Evolutionary conservation across 2,113 vertebrate genomes (phyloP), one percentile per base, ranked within the genome.

Genomic region (Xiphophorus couchianus): DNA sequence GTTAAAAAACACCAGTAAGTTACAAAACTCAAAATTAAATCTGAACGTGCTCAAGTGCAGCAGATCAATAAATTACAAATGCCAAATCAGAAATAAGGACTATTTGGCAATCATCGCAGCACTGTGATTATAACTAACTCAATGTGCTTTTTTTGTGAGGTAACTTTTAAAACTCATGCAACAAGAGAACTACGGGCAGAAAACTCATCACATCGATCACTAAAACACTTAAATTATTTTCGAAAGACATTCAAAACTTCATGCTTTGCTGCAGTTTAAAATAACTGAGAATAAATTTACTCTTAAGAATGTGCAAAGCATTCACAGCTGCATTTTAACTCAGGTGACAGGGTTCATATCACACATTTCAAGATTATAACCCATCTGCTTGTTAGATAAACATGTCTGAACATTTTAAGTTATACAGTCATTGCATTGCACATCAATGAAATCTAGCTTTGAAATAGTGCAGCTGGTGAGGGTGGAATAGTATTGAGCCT

Each of bases 401-500:
- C 60, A n/a, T 68, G 39, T 28, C 66, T 44, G 61, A 74, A 73
- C 54, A 9, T 71, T 75, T 80, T 51, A 44, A 44, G 48, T 62
- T 54, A 62, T 35, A 39, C 0, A 3, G 51, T 30, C 9, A 33
- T 30, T 69, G 77, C 1, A 27, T 30, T 44, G 27, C 33, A 51
- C 35, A 78, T 77, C 29, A 65, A 35, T 66, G 62, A 70, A 29
- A 58, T 33, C 73, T 29, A 58, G 17, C 62, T 73, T 66, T 66
- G 48, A 29, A 60, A 73, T 0, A 66, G 62, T 83, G 73, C 58
- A 78, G 69, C 83, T 90, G 85, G 54, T 83, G 81, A 84, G 54
- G 19, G 84, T 78, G 72, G 54, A 64, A 64, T 3, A 78, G 76
- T 31, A 5, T 68, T 67, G 65, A 65, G 61, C 37, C n/a, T 1